A percentile compares a stretch with the other conserved stretches of the same genome.
Evolutionary conservation across 2,113 vertebrate species (phyloP).

Genomic region (Phrynocephalus versicolor): DNA sequence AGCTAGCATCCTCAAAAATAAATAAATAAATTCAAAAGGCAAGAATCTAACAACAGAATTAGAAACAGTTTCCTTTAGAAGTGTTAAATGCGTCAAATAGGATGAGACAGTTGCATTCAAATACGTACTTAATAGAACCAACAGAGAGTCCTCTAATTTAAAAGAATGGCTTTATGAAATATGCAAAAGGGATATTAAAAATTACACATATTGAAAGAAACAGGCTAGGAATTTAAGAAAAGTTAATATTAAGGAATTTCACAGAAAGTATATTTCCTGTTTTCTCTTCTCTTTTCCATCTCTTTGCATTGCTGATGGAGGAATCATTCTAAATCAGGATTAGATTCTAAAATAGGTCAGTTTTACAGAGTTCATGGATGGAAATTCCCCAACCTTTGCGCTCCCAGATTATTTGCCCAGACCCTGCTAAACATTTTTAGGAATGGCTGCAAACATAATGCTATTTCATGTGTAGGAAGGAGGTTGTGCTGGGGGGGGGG

Average conservation of each 20-base stretch:
- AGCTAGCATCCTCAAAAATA: background rate
- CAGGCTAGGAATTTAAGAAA: background rate
- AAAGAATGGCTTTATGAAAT: conserved; percentile 53
- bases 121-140: conserved; percentile 45
- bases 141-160: conserved; percentile 47
- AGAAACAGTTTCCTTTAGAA: conserved; percentile 57
- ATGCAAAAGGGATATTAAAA: conserved; percentile 66
- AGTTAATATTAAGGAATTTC: background rate
- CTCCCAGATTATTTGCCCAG: background rate
- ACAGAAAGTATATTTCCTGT: background rate
- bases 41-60: conserved; percentile 37
- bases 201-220: conserved; percentile 44
- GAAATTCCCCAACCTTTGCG: background rate
- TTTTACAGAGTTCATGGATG: background rate
- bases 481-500: background rate
- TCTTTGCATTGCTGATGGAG: background rate
- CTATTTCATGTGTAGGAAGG: background rate
- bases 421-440: background rate
- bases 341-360: background rate
- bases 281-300: background rate
- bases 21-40: background rate
- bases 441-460: no score
- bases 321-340: background rate
- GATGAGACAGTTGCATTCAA: conserved; percentile 12
- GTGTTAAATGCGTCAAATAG: conserved; percentile 39